phyloP scores from a whole-genome alignment of 2,113 vertebrate species.

The Spilogale gracilis region DNA sequence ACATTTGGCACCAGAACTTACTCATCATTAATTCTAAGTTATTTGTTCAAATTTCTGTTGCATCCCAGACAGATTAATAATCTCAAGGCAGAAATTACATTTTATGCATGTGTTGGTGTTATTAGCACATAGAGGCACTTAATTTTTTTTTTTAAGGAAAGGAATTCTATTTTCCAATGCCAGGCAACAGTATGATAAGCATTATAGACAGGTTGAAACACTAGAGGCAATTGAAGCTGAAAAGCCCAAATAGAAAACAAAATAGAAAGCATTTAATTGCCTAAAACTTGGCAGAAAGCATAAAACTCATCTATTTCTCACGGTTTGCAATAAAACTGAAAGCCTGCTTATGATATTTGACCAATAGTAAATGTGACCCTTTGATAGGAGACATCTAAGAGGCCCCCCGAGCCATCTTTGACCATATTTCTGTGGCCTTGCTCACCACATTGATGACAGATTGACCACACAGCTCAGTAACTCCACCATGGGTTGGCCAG shows the following conservation, averaged over 20 bases:
- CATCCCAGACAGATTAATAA: background rate
- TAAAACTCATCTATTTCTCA: background rate
- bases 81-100: background rate
- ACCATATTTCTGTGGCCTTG: slow-evolving; percentile 46
- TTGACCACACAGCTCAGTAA: slow-evolving; percentile 34
- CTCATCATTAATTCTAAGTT: background rate
- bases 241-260: slow-evolving; percentile 2
- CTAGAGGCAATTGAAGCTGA: background rate
- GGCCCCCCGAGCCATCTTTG: background rate
- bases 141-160: background rate
- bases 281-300: background rate
- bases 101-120: background rate
- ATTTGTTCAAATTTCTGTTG: slow-evolving; percentile 25
- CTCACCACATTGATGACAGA: background rate
- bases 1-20: background rate
- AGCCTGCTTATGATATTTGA: background rate
- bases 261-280: background rate
- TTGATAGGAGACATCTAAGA: slow-evolving; percentile 25
- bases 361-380: background rate
- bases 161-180: background rate
- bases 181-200: slow-evolving; percentile 64
- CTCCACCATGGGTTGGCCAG: slow-evolving; percentile 27
- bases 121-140: background rate
- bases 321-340: slow-evolving; percentile 12
- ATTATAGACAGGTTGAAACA: slow-evolving; percentile 52